phyloP scores from a whole-genome alignment of 2,888 invertebrate species.

The Protonemura montana region DNA sequence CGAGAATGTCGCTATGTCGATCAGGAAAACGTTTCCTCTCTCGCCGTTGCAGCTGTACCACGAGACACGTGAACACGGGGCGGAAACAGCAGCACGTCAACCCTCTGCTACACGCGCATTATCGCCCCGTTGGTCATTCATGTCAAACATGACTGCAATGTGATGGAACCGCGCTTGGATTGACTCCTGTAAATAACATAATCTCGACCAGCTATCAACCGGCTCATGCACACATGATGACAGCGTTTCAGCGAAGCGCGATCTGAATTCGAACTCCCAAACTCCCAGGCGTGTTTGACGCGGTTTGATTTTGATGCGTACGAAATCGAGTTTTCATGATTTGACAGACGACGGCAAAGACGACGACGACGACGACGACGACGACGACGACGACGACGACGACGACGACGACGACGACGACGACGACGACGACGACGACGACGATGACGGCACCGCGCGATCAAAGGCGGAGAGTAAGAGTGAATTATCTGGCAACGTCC shows the following conservation, averaged over 20 bases:
- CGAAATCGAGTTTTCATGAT: background rate
- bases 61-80: background rate
- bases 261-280: background rate
- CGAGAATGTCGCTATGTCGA: background rate
- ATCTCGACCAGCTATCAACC: background rate
- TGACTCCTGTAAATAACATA: background rate
- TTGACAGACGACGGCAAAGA: background rate
- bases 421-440: background rate
- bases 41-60: background rate
- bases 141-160: background rate
- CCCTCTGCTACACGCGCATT: background rate
- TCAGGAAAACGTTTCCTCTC: too few species aligned
- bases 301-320: too few species aligned
- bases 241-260: background rate
- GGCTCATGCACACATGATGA: background rate
- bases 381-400: background rate
- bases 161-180: background rate
- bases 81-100: background rate
- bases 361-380: background rate
- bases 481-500: slow-evolving; percentile 37
- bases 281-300: background rate
- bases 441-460: background rate
- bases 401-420: too few species aligned
- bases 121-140: background rate
- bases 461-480: slow-evolving; percentile 30